Percentiles rank a stretch among this genome's conserved stretches.
These are phyloP conservation scores for Pocillopora verrucosa DNA, from an alignment of 64 coral and sea anemone genomes.

Conservation along the genomic window DNA sequence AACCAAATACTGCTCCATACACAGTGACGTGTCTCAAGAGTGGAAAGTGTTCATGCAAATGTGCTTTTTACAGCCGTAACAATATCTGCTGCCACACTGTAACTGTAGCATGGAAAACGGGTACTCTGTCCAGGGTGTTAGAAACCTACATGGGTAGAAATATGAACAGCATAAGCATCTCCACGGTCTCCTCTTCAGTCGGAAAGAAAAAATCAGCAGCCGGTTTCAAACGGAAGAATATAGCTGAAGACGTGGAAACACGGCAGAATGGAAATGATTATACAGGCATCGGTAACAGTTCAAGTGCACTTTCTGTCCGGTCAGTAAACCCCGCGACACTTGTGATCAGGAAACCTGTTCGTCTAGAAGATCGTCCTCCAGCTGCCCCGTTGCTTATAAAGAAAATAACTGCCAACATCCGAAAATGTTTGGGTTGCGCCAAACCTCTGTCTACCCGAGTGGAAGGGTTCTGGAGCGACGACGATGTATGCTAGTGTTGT, in stretches of 20 bases:
- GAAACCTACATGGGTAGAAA: constrained; percentile 1
- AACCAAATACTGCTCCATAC: constrained; percentile 5
- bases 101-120: neutral
- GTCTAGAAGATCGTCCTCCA: neutral
- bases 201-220: neutral
- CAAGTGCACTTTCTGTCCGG: neutral
- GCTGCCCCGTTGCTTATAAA: constrained; percentile 7
- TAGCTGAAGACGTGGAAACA: neutral
- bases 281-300: neutral
- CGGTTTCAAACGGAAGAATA: neutral
- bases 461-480: constrained; percentile 8
- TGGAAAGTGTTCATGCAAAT: constrained; percentile 13
- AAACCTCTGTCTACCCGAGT: constrained; percentile 2
- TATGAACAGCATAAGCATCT: neutral
- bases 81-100: constrained; percentile 9
- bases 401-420: constrained; percentile 11
- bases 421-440: constrained; percentile 3
- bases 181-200: constrained; percentile 19
- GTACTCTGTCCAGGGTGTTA: neutral
- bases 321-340: constrained; percentile 8
- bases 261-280: neutral
- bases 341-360: constrained; percentile 5
- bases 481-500: constrained; percentile 12
- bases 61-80: neutral
- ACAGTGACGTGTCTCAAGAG: constrained; percentile 25